A percentile compares a stretch with the other conserved stretches of the same genome.
Conservation (phyloP, 2,888 invertebrate species). For the Thymelicus sylvestris region DNA sequence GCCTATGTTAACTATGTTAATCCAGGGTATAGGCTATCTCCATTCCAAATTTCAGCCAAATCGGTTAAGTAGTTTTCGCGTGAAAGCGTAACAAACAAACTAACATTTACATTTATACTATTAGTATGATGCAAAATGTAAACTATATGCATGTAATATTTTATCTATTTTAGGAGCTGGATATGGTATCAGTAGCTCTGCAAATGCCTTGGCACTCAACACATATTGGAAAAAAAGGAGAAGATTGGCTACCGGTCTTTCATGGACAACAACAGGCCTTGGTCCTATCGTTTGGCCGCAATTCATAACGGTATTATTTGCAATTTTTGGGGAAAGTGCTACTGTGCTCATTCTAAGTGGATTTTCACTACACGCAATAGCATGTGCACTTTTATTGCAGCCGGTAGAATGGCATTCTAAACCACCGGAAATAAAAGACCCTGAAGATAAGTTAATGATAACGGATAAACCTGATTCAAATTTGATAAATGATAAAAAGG, state of each 20-base stretch:
- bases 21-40: no score
- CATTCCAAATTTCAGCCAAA: no score
- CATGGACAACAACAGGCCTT: conserved; percentile 89
- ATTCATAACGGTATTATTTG: conserved; percentile 87
- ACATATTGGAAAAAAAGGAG: conserved; percentile 89
- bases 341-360: conserved; percentile 88
- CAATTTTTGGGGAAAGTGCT: conserved; percentile 86
- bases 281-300: conserved; percentile 90
- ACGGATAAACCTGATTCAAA: conserved; percentile 45
- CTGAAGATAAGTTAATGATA: conserved; percentile 59
- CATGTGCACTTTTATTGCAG: conserved; percentile 88
- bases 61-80: no score
- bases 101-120: no score
- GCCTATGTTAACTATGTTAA: no score
- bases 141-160: background rate
- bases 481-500: conserved; percentile 50
- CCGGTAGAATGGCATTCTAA: conserved; percentile 90
- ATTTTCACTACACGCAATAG: conserved; percentile 87
- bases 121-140: no score
- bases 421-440: conserved; percentile 58
- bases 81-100: no score
- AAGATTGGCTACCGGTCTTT: conserved; percentile 88
- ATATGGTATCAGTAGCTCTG: conserved; percentile 87
- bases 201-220: conserved; percentile 89
- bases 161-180: conserved; percentile 79